These are phyloP conservation scores for Coreoperca whiteheadi DNA, from an alignment of 2,113 vertebrate genomes.

Conservation along the genomic window DNA sequence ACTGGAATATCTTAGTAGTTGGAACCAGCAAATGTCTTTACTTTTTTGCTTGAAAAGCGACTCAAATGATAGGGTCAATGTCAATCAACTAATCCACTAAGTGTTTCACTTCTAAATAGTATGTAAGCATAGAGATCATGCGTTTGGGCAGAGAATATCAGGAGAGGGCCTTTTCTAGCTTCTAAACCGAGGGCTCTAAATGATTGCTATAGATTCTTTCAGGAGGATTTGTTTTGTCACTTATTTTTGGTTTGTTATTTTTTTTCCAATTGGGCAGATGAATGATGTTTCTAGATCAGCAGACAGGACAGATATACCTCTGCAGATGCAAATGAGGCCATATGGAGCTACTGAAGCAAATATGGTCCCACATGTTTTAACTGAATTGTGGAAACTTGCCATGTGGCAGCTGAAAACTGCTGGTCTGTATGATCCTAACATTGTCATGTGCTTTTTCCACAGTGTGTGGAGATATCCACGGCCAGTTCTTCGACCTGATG, in stretches of 20 bases:
- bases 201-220: background rate
- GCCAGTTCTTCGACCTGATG: slow-evolving; percentile 89
- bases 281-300: slow-evolving; percentile 44
- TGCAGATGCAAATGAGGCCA: slow-evolving; percentile 57
- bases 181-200: slow-evolving; percentile 4
- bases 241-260: background rate
- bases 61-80: background rate
- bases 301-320: slow-evolving; percentile 46
- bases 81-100: background rate
- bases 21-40: background rate
- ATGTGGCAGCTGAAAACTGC: slow-evolving; percentile 1
- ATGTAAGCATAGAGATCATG: background rate
- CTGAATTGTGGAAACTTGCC: slow-evolving; percentile 4
- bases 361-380: background rate
- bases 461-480: slow-evolving; percentile 88
- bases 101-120: background rate
- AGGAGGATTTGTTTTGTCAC: background rate
- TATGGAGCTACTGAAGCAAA: slow-evolving; percentile 53
- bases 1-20: background rate
- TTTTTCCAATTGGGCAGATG: slow-evolving; percentile 9
- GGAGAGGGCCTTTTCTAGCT: background rate
- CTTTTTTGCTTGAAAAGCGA: background rate
- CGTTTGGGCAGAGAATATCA: background rate
- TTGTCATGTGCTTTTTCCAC: slow-evolving; percentile 28
- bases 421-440: background rate